A percentile compares a stretch with the other conserved stretches of the same genome.
These are phyloP conservation scores for Ischnura elegans DNA, from an alignment of 2,888 invertebrate genomes.

Conservation along the genomic window DNA sequence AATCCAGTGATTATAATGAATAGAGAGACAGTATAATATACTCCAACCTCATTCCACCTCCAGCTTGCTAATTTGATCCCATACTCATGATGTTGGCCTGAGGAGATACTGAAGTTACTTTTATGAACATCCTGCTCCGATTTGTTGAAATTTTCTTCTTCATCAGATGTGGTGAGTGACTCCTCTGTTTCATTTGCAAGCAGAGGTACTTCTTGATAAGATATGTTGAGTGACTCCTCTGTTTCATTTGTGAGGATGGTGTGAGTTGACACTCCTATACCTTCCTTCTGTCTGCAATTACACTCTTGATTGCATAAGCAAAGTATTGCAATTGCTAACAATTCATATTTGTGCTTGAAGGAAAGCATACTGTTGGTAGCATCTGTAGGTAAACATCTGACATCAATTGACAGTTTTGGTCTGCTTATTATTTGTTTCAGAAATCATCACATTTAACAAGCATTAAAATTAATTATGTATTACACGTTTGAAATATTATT, in stretches of 20 bases:
- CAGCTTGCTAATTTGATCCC: slow-evolving; percentile 72
- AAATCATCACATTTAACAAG: neutral
- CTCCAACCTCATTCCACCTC: slow-evolving; percentile 72
- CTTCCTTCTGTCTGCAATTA: neutral
- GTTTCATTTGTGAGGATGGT: neutral
- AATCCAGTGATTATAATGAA: slow-evolving; percentile 72
- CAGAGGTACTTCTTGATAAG: neutral
- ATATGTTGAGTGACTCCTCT: neutral
- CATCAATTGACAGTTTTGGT: neutral
- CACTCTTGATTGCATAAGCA: neutral
- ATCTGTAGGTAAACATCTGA: neutral
- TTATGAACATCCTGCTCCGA: no score
- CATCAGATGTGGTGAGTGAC: neutral
- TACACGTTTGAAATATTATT: no score
- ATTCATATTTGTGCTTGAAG: neutral
- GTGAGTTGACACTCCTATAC: neutral
- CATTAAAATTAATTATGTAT: no score
- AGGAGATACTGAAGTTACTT: no score
- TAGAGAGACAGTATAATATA: slow-evolving; percentile 71
- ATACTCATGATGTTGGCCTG: slow-evolving; percentile 64
- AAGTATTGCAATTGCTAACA: neutral
- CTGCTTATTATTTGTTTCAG: neutral
- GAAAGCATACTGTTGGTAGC: neutral
- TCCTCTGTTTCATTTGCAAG: neutral
- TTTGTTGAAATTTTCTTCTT: no score